Percentiles rank a stretch among this genome's conserved stretches.
Conservation (phyloP, 2,113 vertebrate species). For the Odontophorus gujanensis region DNA sequence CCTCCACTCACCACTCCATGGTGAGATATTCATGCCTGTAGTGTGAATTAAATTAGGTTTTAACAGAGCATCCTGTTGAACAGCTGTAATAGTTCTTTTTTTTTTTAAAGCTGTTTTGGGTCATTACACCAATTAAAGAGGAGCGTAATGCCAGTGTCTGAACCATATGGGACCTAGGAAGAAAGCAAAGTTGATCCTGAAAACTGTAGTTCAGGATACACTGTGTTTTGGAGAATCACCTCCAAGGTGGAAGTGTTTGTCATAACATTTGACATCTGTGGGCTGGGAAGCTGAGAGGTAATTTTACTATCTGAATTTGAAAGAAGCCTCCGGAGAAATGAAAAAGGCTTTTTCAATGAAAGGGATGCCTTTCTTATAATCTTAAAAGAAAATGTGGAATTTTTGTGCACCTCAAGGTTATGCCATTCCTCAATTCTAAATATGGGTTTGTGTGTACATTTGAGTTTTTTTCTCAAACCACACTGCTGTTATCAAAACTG, state of each 20-base stretch:
- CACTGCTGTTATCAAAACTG: background rate
- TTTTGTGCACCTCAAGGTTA: conserved; percentile 38
- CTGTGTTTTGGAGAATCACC: background rate
- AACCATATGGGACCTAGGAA: background rate
- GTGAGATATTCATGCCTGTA: background rate
- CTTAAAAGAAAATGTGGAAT: background rate
- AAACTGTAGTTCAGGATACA: background rate
- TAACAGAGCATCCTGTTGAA: background rate
- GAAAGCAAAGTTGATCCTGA: background rate
- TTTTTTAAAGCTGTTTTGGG: background rate
- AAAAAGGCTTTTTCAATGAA: conserved; percentile 25
- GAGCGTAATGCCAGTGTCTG: background rate
- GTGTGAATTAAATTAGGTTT: background rate
- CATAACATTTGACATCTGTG: background rate
- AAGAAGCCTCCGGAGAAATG: background rate
- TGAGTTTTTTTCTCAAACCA: background rate
- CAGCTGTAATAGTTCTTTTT: background rate
- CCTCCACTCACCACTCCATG: background rate
- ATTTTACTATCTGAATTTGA: background rate
- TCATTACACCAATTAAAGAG: background rate
- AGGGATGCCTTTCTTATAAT: conserved; percentile 40
- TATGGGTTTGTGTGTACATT: background rate
- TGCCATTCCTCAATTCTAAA: background rate
- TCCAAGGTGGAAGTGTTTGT: background rate
- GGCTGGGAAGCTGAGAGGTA: background rate